Evolutionary conservation across 2,797 vertebrate genomes (phyloP).

Genomic region (Tokudaia muenninki): DNA sequence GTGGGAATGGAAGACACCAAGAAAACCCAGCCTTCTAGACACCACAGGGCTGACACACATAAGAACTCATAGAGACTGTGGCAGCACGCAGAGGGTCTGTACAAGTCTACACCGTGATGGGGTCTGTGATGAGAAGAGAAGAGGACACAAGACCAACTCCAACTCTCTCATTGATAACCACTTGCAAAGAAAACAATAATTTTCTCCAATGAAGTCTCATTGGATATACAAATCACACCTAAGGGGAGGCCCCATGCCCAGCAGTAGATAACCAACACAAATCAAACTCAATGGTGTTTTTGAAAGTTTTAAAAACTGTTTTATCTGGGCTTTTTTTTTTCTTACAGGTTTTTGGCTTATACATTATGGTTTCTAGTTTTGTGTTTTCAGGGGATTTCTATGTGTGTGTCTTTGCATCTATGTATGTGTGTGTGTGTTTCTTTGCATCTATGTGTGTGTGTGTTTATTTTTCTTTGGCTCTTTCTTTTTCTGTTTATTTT

Average conservation of each 20-base stretch:
- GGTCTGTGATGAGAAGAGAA: neutral
- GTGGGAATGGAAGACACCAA: neutral
- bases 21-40: neutral
- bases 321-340: neutral
- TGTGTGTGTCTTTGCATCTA: neutral
- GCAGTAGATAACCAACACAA: neutral
- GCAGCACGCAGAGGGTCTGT: neutral
- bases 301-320: neutral
- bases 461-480: neutral
- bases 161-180: neutral
- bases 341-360: neutral
- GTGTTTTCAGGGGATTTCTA: neutral
- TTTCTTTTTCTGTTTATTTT: neutral
- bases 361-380: neutral
- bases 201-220: neutral
- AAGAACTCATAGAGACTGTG: neutral
- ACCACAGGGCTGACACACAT: neutral
- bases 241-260: neutral
- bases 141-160: too few species aligned
- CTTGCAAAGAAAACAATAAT: neutral
- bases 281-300: neutral
- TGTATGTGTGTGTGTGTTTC: neutral
- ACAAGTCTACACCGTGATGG: neutral
- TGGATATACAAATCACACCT: neutral
- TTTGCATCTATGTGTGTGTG: too few species aligned